These are phyloP conservation scores for Erythrocercus mccallii DNA, from an alignment of 2,113 vertebrate genomes.

Conservation along the genomic window DNA sequence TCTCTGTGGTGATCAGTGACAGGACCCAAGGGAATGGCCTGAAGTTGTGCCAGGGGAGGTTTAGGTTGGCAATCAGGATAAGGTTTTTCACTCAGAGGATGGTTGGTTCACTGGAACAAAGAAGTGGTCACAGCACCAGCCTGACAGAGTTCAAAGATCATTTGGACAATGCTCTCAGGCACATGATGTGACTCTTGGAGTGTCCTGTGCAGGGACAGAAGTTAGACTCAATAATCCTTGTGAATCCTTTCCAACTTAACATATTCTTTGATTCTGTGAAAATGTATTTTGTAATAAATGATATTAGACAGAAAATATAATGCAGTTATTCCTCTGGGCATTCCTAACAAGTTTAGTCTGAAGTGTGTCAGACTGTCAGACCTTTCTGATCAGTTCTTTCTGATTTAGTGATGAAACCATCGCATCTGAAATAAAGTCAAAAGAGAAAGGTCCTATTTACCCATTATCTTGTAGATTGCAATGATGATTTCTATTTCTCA, in stretches of 20 bases:
- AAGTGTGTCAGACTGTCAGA: background rate
- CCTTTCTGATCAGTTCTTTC: background rate
- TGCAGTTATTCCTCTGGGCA: background rate
- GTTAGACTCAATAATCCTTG: background rate
- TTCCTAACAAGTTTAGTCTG: background rate
- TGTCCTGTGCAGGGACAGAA: background rate
- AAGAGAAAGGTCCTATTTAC: background rate
- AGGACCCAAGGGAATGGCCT: rapidly evolving
- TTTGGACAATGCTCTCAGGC: background rate
- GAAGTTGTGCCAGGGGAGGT: background rate
- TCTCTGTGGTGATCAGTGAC: background rate
- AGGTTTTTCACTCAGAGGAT: background rate
- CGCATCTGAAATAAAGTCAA: background rate
- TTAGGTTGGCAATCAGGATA: background rate
- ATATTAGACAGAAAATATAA: background rate
- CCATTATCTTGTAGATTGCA: background rate
- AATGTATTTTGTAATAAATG: background rate
- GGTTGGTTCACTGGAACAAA: background rate
- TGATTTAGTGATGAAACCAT: background rate
- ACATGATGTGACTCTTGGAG: background rate
- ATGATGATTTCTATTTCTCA: background rate
- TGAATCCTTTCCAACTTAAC: background rate
- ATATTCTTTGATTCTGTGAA: background rate
- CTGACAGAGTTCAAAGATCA: background rate
- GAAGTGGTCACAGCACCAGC: background rate